Percentiles rank a stretch among this genome's conserved stretches.
Evolutionary conservation across 2,888 invertebrate genomes (phyloP).

Genomic region (Dinocampus coccinellae): DNA sequence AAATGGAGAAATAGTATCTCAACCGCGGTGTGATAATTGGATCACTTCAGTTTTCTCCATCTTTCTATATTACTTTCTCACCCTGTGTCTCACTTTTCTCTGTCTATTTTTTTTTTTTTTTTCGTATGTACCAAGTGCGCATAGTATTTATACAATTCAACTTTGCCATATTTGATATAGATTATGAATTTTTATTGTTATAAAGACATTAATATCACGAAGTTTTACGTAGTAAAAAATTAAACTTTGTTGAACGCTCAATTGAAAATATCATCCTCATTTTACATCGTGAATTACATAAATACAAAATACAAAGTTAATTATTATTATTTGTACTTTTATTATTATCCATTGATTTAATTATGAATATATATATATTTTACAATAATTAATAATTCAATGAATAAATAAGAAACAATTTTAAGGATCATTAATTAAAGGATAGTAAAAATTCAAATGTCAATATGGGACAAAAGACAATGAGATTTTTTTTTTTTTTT

Average conservation of each 20-base stretch:
- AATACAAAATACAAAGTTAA: too few relatives aligned
- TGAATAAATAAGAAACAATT: too few relatives aligned
- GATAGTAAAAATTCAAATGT: too few relatives aligned
- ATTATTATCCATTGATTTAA: too few relatives aligned
- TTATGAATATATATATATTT: too few relatives aligned
- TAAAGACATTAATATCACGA: slow-evolving; percentile 41
- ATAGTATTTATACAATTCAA: too few relatives aligned
- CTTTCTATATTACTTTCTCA: slow-evolving; percentile 5
- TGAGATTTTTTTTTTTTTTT: background rate
- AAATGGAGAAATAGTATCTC: slow-evolving; percentile 47
- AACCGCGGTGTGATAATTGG: slow-evolving; percentile 57
- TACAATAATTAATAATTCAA: too few relatives aligned
- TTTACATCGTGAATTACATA: too few relatives aligned
- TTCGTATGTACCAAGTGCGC: too few relatives aligned
- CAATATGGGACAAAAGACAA: too few relatives aligned
- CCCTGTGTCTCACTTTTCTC: background rate
- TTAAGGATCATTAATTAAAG: too few relatives aligned
- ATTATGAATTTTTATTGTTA: slow-evolving; percentile 50
- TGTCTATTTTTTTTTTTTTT: background rate
- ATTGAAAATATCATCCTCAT: background rate
- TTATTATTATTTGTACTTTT: too few relatives aligned
- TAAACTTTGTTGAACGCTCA: background rate
- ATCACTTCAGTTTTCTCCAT: slow-evolving; percentile 39
- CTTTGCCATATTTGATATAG: background rate
- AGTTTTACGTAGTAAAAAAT: background rate